A percentile compares a stretch with the other conserved stretches of the same genome.
Evolutionary conservation across 2,888 invertebrate species (phyloP).

Genomic region (Xiphydria camelus): DNA sequence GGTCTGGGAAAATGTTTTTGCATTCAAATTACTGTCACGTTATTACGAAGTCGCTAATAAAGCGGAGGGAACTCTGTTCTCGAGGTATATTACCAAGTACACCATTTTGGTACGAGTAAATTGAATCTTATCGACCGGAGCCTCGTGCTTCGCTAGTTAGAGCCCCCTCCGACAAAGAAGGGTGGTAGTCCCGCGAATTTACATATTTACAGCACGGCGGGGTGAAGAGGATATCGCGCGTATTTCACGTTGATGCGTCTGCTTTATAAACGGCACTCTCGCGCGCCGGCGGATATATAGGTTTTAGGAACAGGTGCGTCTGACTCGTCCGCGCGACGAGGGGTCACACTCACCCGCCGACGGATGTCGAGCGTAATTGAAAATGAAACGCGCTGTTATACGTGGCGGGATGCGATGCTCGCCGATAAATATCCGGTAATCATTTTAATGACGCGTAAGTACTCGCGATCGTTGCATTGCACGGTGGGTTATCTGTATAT

Average conservation of each 20-base stretch:
- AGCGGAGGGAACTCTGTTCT: conserved; percentile 31
- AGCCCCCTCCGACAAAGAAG: conserved; percentile 33
- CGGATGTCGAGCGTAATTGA: too few relatives aligned
- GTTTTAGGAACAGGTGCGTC: too few relatives aligned
- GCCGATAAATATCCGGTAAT: too few relatives aligned
- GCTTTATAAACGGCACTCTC: too few relatives aligned
- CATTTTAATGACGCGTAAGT: too few relatives aligned
- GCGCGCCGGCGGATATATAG: too few relatives aligned
- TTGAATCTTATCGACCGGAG: conserved; percentile 43
- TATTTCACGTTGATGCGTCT: conserved; percentile 36
- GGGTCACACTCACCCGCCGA: too few relatives aligned
- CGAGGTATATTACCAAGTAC: conserved; percentile 40
- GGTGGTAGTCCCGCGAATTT: conserved; percentile 36
- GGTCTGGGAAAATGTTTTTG: conserved; percentile 37
- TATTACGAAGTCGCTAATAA: conserved; percentile 39
- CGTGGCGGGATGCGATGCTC: too few relatives aligned
- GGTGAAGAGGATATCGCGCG: conserved; percentile 38
- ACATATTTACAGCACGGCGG: conserved; percentile 38
- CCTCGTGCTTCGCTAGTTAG: conserved; percentile 20
- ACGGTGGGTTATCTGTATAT: too few relatives aligned
- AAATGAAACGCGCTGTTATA: too few relatives aligned
- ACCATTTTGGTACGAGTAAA: conserved; percentile 42
- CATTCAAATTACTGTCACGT: conserved; percentile 37
- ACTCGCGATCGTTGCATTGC: too few relatives aligned
- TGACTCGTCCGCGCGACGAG: too few relatives aligned